Evolutionary conservation across 1,140 invertebrate genomes (phyloP).

Genomic region (Philopotamus ludificatus): DNA sequence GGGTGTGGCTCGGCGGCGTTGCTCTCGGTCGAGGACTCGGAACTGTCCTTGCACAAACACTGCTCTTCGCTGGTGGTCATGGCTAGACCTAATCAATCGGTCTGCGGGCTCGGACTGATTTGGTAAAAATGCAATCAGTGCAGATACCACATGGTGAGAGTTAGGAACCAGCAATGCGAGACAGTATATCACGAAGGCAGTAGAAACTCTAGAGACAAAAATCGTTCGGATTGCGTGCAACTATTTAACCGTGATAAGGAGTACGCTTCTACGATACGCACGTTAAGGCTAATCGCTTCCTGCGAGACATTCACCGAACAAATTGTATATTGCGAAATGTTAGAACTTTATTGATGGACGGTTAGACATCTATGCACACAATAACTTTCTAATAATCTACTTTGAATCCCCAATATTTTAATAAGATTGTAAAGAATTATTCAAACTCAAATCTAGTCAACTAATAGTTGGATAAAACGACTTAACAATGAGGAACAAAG

Average conservation of each 20-base stretch:
- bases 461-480: too few species aligned
- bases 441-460: too few species aligned
- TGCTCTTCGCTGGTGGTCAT: neutral
- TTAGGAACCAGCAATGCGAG: constrained; percentile 20
- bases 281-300: neutral
- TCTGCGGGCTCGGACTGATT: constrained; percentile 13
- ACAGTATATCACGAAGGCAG: constrained; percentile 14
- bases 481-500: too few species aligned
- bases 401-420: too few species aligned
- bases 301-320: neutral
- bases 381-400: too few species aligned
- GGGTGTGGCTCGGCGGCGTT: neutral
- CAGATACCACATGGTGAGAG: constrained; percentile 24
- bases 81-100: neutral
- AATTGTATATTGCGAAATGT: neutral
- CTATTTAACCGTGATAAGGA: constrained; percentile 9
- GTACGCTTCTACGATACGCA: neutral
- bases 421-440: too few species aligned
- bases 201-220: constrained; percentile 18
- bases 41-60: neutral
- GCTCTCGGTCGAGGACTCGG: neutral
- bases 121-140: neutral
- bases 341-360: too few species aligned
- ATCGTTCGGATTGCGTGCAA: constrained; percentile 10
- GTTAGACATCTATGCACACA: too few species aligned